Conservation (phyloP, 1,140 invertebrate genomes). For the Drosophila pallidifrons region DNA sequence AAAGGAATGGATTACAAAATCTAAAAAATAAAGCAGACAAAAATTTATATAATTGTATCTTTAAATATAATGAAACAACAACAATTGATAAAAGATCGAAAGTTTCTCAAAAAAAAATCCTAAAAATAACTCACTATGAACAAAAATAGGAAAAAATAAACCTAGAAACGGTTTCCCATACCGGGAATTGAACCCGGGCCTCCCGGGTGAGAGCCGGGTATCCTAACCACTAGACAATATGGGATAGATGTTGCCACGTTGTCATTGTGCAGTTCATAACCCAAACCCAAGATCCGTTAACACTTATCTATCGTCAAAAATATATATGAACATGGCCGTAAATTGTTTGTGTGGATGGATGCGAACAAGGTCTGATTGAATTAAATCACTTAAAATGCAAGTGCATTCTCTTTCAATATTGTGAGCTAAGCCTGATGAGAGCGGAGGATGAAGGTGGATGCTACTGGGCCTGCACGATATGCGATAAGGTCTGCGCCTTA, state of each 20-base stretch:
- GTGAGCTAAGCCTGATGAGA: neutral
- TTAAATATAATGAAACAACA: too few relatives aligned
- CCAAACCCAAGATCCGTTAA: neutral
- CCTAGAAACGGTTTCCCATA: constrained; percentile 89
- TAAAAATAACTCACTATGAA: too few relatives aligned
- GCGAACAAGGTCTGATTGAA: constrained; percentile 44
- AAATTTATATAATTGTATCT: too few relatives aligned
- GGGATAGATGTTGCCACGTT: constrained; percentile 67
- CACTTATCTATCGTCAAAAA: constrained; percentile 10
- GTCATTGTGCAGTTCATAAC: neutral
- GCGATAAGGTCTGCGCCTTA: constrained; percentile 46
- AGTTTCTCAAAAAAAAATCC: too few relatives aligned
- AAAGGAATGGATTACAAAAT: neutral
- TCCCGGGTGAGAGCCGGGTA: constrained; percentile 93
- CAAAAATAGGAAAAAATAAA: too few relatives aligned
- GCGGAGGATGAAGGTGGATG: neutral
- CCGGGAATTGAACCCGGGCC: constrained; percentile 94
- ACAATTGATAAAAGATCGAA: too few relatives aligned
- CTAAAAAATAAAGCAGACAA: neutral
- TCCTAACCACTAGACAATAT: constrained; percentile 92
- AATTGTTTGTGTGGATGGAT: constrained; percentile 17
- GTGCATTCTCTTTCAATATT: constrained; percentile 37
- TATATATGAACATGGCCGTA: constrained; percentile 6
- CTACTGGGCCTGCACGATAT: constrained; percentile 21
- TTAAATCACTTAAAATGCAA: constrained; percentile 49